Evolutionary conservation across 2,888 invertebrate species (phyloP).

Genomic region (Acholoe squamosa): DNA sequence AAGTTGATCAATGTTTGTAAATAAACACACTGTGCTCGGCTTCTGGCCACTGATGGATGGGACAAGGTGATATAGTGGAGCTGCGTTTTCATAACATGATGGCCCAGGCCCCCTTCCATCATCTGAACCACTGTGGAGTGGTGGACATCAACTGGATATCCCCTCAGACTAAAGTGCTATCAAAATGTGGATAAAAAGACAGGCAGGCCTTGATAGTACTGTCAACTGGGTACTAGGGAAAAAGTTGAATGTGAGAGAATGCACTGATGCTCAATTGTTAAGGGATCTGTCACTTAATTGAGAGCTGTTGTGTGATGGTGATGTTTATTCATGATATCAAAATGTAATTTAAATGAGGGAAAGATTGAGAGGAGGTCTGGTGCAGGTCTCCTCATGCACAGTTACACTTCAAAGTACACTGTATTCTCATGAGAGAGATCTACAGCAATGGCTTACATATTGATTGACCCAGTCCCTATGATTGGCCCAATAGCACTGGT

Average conservation of each 20-base stretch:
- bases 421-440: too few species aligned
- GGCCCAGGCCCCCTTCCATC: neutral
- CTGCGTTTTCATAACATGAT: slow-evolving; percentile 23
- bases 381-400: too few species aligned
- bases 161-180: too few species aligned
- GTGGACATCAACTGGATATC: slow-evolving; percentile 1
- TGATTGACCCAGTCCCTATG: too few species aligned
- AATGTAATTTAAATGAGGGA: too few species aligned
- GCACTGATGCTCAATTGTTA: neutral
- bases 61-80: neutral
- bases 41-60: slow-evolving; percentile 2
- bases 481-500: too few species aligned
- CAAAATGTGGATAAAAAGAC: neutral
- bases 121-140: slow-evolving; percentile 4
- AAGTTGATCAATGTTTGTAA: slow-evolving; percentile 38
- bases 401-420: too few species aligned
- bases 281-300: too few species aligned
- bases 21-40: neutral
- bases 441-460: too few species aligned
- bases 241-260: slow-evolving; percentile 12
- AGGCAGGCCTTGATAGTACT: neutral
- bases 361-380: too few species aligned
- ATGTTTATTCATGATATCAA: too few species aligned
- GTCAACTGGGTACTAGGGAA: neutral
- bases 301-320: too few species aligned